A percentile compares a stretch with the other conserved stretches of the same genome.
phyloP scores from a whole-genome alignment of 2,113 vertebrate genomes.

The Triplophysa rosa region DNA sequence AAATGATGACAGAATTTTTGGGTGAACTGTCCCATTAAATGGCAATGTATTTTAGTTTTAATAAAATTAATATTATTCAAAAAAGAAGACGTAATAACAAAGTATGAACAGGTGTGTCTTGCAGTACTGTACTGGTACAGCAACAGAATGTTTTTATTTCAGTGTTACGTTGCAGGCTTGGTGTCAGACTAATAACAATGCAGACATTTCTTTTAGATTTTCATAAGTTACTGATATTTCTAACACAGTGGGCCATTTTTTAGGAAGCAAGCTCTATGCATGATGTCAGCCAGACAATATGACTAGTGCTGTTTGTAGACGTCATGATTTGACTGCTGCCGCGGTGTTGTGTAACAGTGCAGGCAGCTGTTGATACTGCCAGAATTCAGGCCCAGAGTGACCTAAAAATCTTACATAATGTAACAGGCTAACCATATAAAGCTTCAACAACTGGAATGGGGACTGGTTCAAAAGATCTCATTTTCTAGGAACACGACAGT shows the following conservation, averaged over 20 bases:
- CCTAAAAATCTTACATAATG: conserved; percentile 64
- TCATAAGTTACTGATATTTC: not conserved
- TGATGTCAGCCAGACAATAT: not conserved
- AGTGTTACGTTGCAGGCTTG: no score
- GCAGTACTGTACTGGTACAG: no score
- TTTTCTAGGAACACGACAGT: not conserved
- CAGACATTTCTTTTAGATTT: not conserved
- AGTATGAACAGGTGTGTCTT: no score
- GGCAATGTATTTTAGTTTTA: no score
- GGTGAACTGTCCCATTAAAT: no score
- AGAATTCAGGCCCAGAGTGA: conserved; percentile 46
- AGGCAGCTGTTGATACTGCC: conserved; percentile 62
- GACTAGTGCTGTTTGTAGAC: not conserved
- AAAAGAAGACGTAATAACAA: no score
- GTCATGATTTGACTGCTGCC: conserved; percentile 5
- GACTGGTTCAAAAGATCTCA: not conserved
- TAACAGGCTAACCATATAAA: conserved; percentile 25
- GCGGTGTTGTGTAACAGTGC: conserved; percentile 63
- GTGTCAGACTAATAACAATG: not conserved
- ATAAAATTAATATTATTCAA: no score
- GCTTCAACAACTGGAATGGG: conserved; percentile 7
- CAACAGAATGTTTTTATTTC: no score
- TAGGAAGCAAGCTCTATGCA: not conserved
- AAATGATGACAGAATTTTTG: no score
- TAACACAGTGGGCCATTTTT: not conserved